Conservation (phyloP, 37 sponge, comb jelly and placozoan genomes). For the Aphrocallistes beatrix region DNA sequence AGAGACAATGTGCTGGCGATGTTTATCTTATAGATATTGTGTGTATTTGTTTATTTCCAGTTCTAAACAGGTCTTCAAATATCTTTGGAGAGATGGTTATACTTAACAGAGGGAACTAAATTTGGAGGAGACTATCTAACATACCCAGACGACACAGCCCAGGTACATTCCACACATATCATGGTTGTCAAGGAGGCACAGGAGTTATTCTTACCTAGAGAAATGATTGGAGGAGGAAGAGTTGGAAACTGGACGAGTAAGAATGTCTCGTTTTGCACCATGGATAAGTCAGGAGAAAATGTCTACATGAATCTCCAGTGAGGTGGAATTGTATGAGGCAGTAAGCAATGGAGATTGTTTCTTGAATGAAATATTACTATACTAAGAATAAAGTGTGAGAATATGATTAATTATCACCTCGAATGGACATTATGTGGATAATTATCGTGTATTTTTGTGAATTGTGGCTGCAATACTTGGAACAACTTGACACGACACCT, state of each 20-base stretch:
- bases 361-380: no score
- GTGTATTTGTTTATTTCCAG: no score
- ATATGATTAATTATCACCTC: no score
- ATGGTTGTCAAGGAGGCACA: neutral
- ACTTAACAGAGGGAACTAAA: neutral
- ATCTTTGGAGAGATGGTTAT: neutral
- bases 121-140: neutral
- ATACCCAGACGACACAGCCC: neutral
- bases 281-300: neutral
- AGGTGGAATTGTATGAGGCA: neutral
- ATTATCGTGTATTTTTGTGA: no score
- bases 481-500: no score
- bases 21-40: no score
- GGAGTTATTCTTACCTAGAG: neutral
- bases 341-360: no score
- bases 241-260: neutral
- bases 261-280: neutral
- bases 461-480: no score
- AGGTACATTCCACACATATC: neutral
- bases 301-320: neutral
- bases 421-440: no score
- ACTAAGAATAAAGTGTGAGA: no score
- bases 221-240: conserved; percentile 3
- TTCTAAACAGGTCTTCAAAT: neutral
- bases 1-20: no score